These are phyloP conservation scores for Grantiella picta DNA, from an alignment of 2,113 vertebrate genomes.

Conservation along the genomic window DNA sequence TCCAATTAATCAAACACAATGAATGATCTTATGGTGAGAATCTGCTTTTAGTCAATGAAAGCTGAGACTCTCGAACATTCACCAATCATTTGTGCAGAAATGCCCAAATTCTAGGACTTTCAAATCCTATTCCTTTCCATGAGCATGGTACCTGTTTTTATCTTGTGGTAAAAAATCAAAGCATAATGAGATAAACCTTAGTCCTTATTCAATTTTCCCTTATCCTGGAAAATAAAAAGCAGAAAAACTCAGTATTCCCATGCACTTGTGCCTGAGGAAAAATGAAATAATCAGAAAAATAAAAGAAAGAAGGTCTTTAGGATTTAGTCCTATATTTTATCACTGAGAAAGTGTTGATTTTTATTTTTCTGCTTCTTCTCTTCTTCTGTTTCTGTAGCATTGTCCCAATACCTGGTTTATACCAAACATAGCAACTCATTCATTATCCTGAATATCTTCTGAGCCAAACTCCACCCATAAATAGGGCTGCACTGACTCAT, in stretches of 20 bases:
- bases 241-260: not conserved
- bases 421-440: constrained; percentile 29
- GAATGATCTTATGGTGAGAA: not conserved
- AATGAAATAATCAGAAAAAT: not conserved
- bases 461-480: constrained; percentile 51
- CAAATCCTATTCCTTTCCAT: not conserved
- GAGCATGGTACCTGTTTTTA: not conserved
- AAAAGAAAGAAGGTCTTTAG: not conserved
- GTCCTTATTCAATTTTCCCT: not conserved
- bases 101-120: not conserved
- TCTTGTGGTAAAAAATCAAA: not conserved
- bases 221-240: not conserved
- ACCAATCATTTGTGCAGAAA: not conserved
- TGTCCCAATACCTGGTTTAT: not conserved
- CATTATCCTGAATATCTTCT: constrained; percentile 39
- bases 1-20: not conserved
- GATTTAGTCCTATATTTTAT: not conserved
- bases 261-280: not conserved
- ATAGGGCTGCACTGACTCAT: constrained; percentile 45
- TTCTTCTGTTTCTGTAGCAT: not conserved
- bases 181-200: not conserved
- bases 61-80: not conserved
- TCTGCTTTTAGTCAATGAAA: not conserved
- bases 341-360: not conserved
- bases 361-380: not conserved